A percentile compares a stretch with the other conserved stretches of the same genome.
phyloP scores from a whole-genome alignment of 1,140 invertebrate genomes.

The Drosophila navojoa region DNA sequence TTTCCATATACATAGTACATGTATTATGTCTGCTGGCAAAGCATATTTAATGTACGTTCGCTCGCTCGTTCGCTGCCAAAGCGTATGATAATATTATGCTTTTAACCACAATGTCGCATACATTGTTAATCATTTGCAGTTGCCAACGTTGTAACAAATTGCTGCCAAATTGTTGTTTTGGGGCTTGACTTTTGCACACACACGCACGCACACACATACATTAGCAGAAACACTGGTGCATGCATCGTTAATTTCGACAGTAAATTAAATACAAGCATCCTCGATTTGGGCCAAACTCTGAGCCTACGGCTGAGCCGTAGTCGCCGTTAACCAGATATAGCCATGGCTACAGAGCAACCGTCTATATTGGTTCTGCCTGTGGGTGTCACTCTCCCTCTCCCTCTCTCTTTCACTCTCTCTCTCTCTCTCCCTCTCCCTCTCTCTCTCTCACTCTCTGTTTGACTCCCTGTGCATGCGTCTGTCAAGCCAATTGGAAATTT shows the following conservation, averaged over 20 bases:
- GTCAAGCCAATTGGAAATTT: conserved; percentile 73
- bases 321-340: conserved; percentile 47
- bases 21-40: conserved; percentile 11
- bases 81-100: conserved; percentile 78
- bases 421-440: conserved; percentile 1
- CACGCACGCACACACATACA: conserved; percentile 24
- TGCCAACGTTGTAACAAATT: conserved; percentile 75
- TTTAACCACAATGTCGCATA: conserved; percentile 78
- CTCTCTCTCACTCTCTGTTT: conserved; percentile 19
- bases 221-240: conserved; percentile 19
- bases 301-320: conserved; percentile 14
- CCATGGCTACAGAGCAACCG: conserved; percentile 20
- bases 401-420: not conserved
- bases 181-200: conserved; percentile 51
- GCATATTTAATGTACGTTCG: conserved; percentile 23
- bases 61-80: conserved; percentile 24
- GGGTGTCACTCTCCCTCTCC: not conserved
- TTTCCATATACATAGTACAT: conserved; percentile 54
- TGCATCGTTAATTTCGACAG: conserved; percentile 78
- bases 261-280: conserved; percentile 77
- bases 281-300: conserved; percentile 45
- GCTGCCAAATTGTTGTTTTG: conserved; percentile 78
- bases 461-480: conserved; percentile 22
- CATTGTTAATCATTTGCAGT: conserved; percentile 82
- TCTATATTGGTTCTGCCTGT: conserved; percentile 18